Evolutionary conservation across 2,797 vertebrate species (phyloP), one percentile per base, ranked within the genome.

Genomic region (Galago senegalensis): DNA sequence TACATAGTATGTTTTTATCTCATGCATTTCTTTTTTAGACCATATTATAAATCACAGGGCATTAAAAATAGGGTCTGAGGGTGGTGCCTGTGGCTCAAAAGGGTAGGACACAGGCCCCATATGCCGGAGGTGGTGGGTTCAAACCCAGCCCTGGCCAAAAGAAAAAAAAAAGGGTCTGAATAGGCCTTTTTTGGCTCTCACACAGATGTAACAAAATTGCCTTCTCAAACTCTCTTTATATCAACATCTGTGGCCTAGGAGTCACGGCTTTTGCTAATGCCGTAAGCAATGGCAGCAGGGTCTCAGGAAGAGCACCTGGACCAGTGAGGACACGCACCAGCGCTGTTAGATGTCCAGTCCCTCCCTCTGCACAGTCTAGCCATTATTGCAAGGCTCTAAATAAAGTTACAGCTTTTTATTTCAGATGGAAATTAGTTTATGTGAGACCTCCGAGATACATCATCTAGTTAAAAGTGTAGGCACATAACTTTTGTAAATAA

Each of bases 391-490:
- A 87, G 18, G n/a, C 17, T 69, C 77, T 88, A 69, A 40, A 29
- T 88, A 69, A 40, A 29, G 76, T 43, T 61, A 56, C 8, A 53
- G 7, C 46, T 56, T 72, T 76, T 80, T 73, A 65, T 65, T 80
- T 70, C 34, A 67, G 16, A 31, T 29, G 40, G 79, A 72, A 89
- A 81, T 61, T 53, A 89, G 87, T 79, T 93, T 87, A 96, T 72
- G 56, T 70, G 87, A 93, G 63, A 34, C 86, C 77, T 93, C 72
- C 1, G 6, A 96, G 83, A 92, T 72, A 16, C 73, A 88, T 31
- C 79, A 89, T 60, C n/a, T 60, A 75, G 49, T 85, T 43, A 88
- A 94, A 89, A 92, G 95, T 60, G 53, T 11, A 86, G 58, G 56
- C 73, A 73, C 5, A 7, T 40, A 82, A 89, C 49, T 89, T 96